Percentiles rank a stretch among this genome's conserved stretches.
Evolutionary conservation across 2,113 vertebrate genomes (phyloP).

Genomic region (Oryzias javanicus): DNA sequence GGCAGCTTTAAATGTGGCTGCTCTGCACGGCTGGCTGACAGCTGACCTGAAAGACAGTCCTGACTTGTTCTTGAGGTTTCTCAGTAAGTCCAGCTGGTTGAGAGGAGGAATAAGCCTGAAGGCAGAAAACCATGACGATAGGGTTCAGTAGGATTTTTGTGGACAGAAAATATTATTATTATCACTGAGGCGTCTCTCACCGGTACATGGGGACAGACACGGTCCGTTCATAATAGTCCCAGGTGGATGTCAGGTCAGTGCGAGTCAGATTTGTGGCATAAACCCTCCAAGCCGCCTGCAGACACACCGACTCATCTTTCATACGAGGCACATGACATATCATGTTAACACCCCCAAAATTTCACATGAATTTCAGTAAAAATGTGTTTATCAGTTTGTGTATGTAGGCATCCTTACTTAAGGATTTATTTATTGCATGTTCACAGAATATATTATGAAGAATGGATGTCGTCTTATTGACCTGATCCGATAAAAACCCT

Average conservation of each 20-base stretch:
- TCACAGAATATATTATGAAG: no score
- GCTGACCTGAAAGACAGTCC: conserved; percentile 94
- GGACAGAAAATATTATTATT: not conserved
- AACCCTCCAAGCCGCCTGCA: conserved; percentile 93
- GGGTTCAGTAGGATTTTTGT: not conserved
- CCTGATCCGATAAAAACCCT: no score
- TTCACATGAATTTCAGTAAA: no score
- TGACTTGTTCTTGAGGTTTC: conserved; percentile 97
- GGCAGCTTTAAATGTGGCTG: no score
- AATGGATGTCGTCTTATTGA: no score
- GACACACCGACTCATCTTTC: not conserved
- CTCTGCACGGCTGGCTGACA: not conserved
- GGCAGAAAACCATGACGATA: conserved; percentile 1
- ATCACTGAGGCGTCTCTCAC: conserved; percentile 63
- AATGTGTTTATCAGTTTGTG: no score
- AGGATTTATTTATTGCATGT: no score
- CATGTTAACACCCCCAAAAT: no score
- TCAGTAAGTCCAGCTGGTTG: conserved; percentile 92
- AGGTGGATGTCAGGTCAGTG: conserved; percentile 91
- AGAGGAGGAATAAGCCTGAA: conserved; percentile 92
- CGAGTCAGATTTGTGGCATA: conserved; percentile 93
- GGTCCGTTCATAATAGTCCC: conserved; percentile 94
- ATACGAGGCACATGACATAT: no score
- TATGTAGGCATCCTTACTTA: no score
- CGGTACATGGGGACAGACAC: conserved; percentile 97